Conservation (phyloP, 2,113 vertebrate species). For the Entelurus aequoreus region DNA sequence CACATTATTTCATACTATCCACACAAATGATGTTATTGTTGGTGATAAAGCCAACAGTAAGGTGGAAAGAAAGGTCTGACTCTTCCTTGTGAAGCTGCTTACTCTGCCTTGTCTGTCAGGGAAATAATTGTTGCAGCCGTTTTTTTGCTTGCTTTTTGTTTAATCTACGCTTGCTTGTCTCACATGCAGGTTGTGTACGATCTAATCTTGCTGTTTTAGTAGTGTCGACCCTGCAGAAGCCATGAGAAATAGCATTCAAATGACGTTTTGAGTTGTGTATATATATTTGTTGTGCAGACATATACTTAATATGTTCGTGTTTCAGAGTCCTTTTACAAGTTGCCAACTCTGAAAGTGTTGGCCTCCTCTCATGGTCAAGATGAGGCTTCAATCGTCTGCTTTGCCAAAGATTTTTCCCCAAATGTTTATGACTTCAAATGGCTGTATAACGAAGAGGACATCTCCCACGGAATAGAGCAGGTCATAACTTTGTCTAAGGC, state of each 20-base stretch:
- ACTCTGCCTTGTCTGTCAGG: not conserved
- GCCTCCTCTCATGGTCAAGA: constrained; percentile 8
- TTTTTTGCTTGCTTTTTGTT: constrained; percentile 11
- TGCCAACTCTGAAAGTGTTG: constrained; percentile 38
- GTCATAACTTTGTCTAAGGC: not conserved
- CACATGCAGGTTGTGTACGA: not conserved
- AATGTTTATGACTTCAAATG: constrained; percentile 43
- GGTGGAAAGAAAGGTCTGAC: constrained; percentile 20
- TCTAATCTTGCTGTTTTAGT: not conserved
- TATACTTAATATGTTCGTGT: constrained; percentile 62
- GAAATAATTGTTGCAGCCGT: not conserved
- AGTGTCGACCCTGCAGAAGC: not conserved
- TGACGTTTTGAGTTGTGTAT: constrained; percentile 7
- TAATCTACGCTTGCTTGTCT: constrained; percentile 20
- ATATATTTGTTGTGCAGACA: constrained; percentile 33
- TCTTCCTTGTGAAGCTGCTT: constrained; percentile 1
- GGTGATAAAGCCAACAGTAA: not conserved
- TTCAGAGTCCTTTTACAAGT: constrained; percentile 24
- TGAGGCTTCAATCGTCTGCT: constrained; percentile 52
- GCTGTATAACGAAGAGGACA: constrained; percentile 2
- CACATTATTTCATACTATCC: not conserved
- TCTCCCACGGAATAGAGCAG: not conserved
- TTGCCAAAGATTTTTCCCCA: constrained; percentile 63
- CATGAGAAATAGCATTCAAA: no score
- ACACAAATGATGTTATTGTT: not conserved